Percentiles rank a stretch among this genome's conserved stretches.
Conservation (phyloP, 2,113 vertebrate species). For the Axis porcinus region DNA sequence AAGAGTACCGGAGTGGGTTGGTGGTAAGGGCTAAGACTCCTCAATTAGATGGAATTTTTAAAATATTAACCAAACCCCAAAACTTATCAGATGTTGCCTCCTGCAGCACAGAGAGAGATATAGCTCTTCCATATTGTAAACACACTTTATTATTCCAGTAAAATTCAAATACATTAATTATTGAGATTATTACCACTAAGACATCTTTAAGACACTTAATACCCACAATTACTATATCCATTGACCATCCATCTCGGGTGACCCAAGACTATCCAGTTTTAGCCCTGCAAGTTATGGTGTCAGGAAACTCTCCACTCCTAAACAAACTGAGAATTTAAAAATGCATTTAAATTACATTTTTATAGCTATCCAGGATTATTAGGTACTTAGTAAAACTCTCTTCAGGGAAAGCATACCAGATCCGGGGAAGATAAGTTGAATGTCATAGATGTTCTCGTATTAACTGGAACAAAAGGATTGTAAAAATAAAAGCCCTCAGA, state of each 20-base stretch:
- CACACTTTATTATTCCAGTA: background rate
- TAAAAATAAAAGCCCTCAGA: background rate
- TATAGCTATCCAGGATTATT: background rate
- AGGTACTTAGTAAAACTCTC: background rate
- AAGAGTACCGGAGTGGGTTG: no score
- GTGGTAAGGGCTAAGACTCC: background rate
- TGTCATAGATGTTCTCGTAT: background rate
- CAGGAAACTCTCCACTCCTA: background rate
- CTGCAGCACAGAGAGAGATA: background rate
- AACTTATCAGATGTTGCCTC: background rate
- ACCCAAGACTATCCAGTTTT: background rate
- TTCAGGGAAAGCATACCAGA: background rate
- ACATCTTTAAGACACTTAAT: background rate
- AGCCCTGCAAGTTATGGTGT: background rate
- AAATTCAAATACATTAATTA: background rate
- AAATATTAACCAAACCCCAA: background rate
- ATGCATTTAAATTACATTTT: background rate
- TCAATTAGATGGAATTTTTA: background rate
- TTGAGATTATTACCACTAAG: background rate
- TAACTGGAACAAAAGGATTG: background rate
- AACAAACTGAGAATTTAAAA: background rate
- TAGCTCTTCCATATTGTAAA: background rate
- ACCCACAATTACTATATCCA: background rate
- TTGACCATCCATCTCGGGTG: background rate
- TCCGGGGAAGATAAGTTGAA: background rate